A percentile compares a stretch with the other conserved stretches of the same genome.
Conservation (phyloP, 2,888 invertebrate genomes). For the Spodoptera littoralis region DNA sequence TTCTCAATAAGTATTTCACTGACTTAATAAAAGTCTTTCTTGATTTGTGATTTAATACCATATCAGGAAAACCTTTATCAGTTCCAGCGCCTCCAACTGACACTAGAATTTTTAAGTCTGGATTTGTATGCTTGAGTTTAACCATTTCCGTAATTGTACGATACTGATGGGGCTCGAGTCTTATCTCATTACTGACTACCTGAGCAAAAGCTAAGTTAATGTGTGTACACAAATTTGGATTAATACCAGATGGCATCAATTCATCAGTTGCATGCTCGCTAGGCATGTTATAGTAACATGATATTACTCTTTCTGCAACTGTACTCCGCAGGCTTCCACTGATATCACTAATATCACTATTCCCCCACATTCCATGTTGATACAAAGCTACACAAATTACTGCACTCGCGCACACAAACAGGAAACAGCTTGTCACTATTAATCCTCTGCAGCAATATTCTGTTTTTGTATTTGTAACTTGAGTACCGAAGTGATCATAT, state of each 20-base stretch:
- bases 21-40: constrained; percentile 91
- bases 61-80: constrained; percentile 90
- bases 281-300: constrained; percentile 93
- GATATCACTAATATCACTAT: not conserved
- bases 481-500: not conserved
- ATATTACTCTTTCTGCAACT: constrained; percentile 63
- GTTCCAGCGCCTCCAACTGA: constrained; percentile 92
- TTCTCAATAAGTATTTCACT: constrained; percentile 84
- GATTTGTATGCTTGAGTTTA: constrained; percentile 89
- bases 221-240: constrained; percentile 94
- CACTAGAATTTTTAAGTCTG: constrained; percentile 92
- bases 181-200: constrained; percentile 89
- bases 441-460: not conserved
- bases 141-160: constrained; percentile 78
- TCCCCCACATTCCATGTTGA: not conserved
- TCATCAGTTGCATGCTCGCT: constrained; percentile 59
- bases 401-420: constrained; percentile 6
- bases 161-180: constrained; percentile 81
- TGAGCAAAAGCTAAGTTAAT: constrained; percentile 93
- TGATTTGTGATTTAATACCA: constrained; percentile 92
- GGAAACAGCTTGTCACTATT: constrained; percentile 4
- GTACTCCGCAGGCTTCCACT: too few relatives aligned
- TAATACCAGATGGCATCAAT: constrained; percentile 89
- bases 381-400: constrained; percentile 11
- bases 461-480: not conserved